These are phyloP conservation scores for Drosophila formosana DNA, from an alignment of 2,888 invertebrate genomes.

Conservation along the genomic window DNA sequence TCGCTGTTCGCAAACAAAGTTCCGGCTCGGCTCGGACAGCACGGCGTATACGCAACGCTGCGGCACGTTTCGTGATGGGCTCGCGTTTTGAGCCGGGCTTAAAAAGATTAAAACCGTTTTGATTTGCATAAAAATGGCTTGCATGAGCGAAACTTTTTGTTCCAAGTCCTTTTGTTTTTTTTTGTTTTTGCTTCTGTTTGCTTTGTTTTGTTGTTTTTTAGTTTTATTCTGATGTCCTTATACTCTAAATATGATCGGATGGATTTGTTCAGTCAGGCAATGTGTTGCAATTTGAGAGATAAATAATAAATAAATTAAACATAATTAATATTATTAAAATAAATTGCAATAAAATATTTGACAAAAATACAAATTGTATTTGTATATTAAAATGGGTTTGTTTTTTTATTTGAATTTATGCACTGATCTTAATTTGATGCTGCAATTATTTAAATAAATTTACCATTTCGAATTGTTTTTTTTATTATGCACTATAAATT, in stretches of 20 bases:
- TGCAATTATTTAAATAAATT: too few relatives aligned
- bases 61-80: conserved; percentile 43
- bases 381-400: too few relatives aligned
- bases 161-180: conserved; percentile 12
- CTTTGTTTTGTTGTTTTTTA: background rate
- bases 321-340: too few relatives aligned
- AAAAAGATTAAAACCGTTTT: conserved; percentile 72
- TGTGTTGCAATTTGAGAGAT: background rate
- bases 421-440: too few relatives aligned
- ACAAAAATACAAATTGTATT: too few relatives aligned
- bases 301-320: too few relatives aligned
- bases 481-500: too few relatives aligned
- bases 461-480: too few relatives aligned
- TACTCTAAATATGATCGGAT: background rate
- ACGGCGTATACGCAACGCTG: conserved; percentile 15
- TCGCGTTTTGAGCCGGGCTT: conserved; percentile 48
- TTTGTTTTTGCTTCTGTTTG: too few relatives aligned
- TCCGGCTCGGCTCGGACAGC: conserved; percentile 5
- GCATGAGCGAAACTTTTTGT: conserved; percentile 61
- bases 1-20: conserved; percentile 48
- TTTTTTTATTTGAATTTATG: too few relatives aligned
- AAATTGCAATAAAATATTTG: too few relatives aligned
- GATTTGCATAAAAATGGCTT: conserved; percentile 73
- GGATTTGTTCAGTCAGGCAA: too few relatives aligned
- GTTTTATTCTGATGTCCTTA: background rate